Conservation (phyloP, 2,888 invertebrate species). For the Macaria notata region DNA sequence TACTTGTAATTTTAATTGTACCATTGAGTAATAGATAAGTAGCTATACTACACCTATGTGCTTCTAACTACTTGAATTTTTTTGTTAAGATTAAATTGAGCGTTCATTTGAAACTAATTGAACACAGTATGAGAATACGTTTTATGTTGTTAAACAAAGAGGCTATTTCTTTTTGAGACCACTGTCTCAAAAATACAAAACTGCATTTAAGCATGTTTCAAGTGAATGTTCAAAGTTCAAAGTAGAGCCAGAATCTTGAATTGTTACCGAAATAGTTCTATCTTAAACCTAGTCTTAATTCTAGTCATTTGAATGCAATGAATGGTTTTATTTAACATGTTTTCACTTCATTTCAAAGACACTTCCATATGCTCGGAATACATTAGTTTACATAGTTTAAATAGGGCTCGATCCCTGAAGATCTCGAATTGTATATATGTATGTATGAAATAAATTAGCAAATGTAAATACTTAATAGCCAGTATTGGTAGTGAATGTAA, state of each 20-base stretch:
- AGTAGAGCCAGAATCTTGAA: no score
- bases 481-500: constrained; percentile 60
- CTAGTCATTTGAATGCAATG: constrained; percentile 4
- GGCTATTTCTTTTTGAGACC: no score
- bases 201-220: no score
- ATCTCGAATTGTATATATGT: constrained; percentile 39
- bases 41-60: constrained; percentile 2
- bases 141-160: no score
- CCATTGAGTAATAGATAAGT: constrained; percentile 29
- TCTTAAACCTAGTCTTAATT: not conserved
- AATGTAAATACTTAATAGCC: constrained; percentile 68
- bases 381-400: constrained; percentile 26
- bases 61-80: not conserved
- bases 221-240: no score
- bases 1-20: constrained; percentile 44
- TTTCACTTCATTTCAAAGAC: not conserved
- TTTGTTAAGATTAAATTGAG: not conserved
- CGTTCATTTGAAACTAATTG: not conserved
- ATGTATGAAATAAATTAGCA: constrained; percentile 51
- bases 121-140: no score
- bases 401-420: constrained; percentile 38
- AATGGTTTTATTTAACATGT: no score
- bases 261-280: not conserved
- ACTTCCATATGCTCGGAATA: constrained; percentile 10
- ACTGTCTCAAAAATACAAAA: no score